Evolutionary conservation across 2,113 vertebrate species (phyloP).

Genomic region (Hyperoodon ampullatus): DNA sequence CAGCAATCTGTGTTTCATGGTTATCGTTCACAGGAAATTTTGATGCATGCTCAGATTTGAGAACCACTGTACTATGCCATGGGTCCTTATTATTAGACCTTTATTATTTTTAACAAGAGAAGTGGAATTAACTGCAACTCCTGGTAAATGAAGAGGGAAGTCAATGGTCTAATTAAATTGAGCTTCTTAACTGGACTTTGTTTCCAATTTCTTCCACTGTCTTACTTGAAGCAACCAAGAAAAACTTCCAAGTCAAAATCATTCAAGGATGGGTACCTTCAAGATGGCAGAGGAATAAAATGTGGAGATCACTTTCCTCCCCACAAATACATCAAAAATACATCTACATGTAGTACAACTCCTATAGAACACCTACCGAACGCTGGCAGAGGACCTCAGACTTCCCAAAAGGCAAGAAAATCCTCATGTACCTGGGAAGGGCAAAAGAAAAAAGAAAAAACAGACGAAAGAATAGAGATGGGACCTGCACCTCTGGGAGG

Average conservation of each 20-base stretch:
- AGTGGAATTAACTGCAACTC: neutral
- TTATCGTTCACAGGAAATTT: neutral
- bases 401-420: too few relatives aligned
- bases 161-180: neutral
- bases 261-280: too few relatives aligned
- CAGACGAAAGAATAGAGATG: too few relatives aligned
- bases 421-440: too few relatives aligned
- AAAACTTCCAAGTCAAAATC: neutral
- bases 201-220: neutral
- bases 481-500: too few relatives aligned
- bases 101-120: slow-evolving; percentile 18
- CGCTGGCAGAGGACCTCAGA: too few relatives aligned
- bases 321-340: too few relatives aligned
- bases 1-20: neutral
- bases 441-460: too few relatives aligned
- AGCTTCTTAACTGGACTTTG: neutral
- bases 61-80: neutral
- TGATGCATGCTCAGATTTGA: neutral
- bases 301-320: too few relatives aligned
- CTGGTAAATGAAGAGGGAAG: neutral
- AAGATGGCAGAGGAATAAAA: too few relatives aligned
- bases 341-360: too few relatives aligned
- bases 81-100: neutral
- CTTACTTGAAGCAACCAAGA: neutral
- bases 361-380: too few relatives aligned